Conservation (phyloP, 2,113 vertebrate genomes). For the Sinocyclocheilus maitianheensis region DNA sequence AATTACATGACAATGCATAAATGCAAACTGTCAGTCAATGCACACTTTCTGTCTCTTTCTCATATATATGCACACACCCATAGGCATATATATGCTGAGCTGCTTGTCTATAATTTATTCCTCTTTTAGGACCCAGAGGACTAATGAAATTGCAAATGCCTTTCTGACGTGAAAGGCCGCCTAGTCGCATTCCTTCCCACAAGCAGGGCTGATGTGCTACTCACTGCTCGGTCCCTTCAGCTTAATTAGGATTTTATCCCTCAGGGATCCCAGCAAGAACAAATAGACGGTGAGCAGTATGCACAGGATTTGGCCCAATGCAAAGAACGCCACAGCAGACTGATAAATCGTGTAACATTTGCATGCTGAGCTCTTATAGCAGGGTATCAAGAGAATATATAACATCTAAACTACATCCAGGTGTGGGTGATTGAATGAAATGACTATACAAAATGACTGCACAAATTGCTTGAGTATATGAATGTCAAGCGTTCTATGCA, state of each 20-base stretch:
- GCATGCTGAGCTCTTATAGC: neutral
- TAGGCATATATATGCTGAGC: conserved; percentile 68
- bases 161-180: conserved; percentile 50
- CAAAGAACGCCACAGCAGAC: neutral
- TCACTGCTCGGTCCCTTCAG: conserved; percentile 66
- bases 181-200: conserved; percentile 47
- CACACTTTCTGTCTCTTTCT: conserved; percentile 1
- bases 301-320: conserved; percentile 25
- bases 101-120: conserved; percentile 74
- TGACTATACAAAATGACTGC: neutral
- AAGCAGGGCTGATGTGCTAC: conserved; percentile 44
- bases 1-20: conserved; percentile 41
- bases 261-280: conserved; percentile 58
- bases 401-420: neutral
- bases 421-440: neutral
- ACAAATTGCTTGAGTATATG: neutral
- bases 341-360: conserved; percentile 17
- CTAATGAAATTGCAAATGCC: conserved; percentile 71
- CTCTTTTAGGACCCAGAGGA: conserved; percentile 68
- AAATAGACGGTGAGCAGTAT: conserved; percentile 53
- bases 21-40: conserved; percentile 23
- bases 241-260: conserved; percentile 75
- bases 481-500: neutral
- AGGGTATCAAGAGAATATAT: neutral
- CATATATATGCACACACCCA: conserved; percentile 27